Conservation (phyloP, 2,113 vertebrate genomes). For the Pampusana beccarii region DNA sequence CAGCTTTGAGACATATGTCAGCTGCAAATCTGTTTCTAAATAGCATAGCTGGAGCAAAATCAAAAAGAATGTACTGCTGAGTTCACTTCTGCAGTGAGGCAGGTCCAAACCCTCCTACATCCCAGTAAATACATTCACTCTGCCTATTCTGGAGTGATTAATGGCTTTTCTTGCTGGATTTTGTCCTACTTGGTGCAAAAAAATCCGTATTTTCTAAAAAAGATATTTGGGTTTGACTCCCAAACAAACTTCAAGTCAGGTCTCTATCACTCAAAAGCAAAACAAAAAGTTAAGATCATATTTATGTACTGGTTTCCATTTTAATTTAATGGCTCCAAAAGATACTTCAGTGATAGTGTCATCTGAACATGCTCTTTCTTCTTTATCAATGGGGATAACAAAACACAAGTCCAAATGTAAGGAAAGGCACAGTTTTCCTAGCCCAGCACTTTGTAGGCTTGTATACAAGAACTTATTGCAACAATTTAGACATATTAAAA, state of each 20-base stretch:
- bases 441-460: not conserved
- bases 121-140: not conserved
- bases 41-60: not conserved
- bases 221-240: not conserved
- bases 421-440: not conserved
- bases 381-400: not conserved
- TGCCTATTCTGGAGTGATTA: not conserved
- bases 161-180: not conserved
- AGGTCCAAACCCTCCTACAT: not conserved
- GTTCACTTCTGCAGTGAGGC: not conserved
- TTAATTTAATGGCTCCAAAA: not conserved
- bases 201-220: not conserved
- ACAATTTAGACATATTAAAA: not conserved
- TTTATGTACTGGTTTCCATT: not conserved
- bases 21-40: not conserved
- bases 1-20: not conserved
- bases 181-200: not conserved
- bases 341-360: not conserved
- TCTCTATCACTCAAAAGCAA: not conserved
- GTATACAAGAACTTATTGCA: not conserved
- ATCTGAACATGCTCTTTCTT: not conserved
- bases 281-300: not conserved
- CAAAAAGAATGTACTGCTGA: not conserved
- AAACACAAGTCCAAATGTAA: not conserved
- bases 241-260: not conserved